Percentiles rank a stretch among this genome's conserved stretches.
Evolutionary conservation across 37 sponge, comb jelly and placozoan genomes (phyloP).

Genomic region (Chondrosia reniformis): DNA sequence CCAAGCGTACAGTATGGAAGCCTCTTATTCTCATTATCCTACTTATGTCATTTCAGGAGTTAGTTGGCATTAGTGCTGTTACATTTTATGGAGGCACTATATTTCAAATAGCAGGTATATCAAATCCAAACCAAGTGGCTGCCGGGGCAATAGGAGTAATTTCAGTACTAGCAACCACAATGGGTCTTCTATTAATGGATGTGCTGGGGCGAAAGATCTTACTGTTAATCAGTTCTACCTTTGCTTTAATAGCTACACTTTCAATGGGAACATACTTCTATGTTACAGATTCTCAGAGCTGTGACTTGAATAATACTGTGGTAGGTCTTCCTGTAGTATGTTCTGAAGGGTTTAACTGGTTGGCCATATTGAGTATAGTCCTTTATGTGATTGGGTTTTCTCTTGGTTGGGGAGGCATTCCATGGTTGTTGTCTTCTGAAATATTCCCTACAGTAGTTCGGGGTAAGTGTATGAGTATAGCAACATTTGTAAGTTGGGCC

Average conservation of each 20-base stretch:
- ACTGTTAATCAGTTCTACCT: slow-evolving; percentile 28
- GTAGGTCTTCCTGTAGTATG: not conserved
- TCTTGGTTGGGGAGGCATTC: slow-evolving; percentile 77
- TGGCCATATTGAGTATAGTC: slow-evolving; percentile 35
- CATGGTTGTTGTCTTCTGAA: slow-evolving; percentile 78
- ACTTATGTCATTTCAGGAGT: slow-evolving; percentile 68
- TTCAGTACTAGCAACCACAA: slow-evolving; percentile 35
- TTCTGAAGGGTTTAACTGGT: not conserved
- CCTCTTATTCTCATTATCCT: slow-evolving; percentile 33
- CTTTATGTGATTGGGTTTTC: slow-evolving; percentile 69
- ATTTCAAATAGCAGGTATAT: slow-evolving; percentile 7
- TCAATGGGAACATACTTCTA: slow-evolving; percentile 33
- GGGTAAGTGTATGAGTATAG: slow-evolving; percentile 45
- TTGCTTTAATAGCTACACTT: slow-evolving; percentile 20
- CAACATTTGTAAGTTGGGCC: slow-evolving; percentile 60
- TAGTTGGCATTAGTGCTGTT: slow-evolving; percentile 55
- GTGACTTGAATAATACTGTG: not conserved
- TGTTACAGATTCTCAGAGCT: not conserved
- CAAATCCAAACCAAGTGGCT: slow-evolving; percentile 11
- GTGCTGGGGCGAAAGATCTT: slow-evolving; percentile 47
- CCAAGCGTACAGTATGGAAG: slow-evolving; percentile 5
- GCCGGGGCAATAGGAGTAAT: slow-evolving; percentile 15
- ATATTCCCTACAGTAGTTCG: slow-evolving; percentile 69
- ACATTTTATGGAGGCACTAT: slow-evolving; percentile 35
- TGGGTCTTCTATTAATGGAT: slow-evolving; percentile 47